Percentiles rank a stretch among this genome's conserved stretches.
Evolutionary conservation across 1,140 invertebrate species (phyloP).

Genomic region (Zaprionus kolodkinae): DNA sequence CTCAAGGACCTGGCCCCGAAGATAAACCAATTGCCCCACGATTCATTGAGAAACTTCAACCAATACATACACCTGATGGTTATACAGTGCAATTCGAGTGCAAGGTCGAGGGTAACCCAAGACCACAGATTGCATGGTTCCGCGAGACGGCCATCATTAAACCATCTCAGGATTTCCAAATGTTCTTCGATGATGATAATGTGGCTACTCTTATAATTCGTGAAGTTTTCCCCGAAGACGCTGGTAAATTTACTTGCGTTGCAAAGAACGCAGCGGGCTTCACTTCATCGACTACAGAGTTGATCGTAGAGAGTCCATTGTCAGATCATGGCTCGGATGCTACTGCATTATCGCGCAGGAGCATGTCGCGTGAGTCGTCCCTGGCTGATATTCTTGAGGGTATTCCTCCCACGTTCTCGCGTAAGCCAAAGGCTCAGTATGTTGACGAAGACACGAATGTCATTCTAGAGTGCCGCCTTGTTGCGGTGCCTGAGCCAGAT

Average conservation of each 20-base stretch:
- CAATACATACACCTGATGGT: slow-evolving; percentile 93
- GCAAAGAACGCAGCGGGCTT: slow-evolving; percentile 97
- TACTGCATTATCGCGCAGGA: slow-evolving; percentile 91
- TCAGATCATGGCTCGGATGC: slow-evolving; percentile 95
- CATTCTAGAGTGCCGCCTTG: slow-evolving; percentile 92
- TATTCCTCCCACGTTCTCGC: slow-evolving; percentile 96
- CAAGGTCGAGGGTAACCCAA: slow-evolving; percentile 94
- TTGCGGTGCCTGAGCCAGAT: slow-evolving; percentile 95
- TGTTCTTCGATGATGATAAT: slow-evolving; percentile 96
- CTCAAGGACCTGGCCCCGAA: slow-evolving; percentile 90
- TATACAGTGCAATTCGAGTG: slow-evolving; percentile 95
- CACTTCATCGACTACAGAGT: slow-evolving; percentile 95
- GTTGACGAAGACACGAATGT: slow-evolving; percentile 92
- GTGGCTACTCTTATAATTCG: slow-evolving; percentile 96
- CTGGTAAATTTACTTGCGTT: slow-evolving; percentile 97
- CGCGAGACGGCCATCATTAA: slow-evolving; percentile 96
- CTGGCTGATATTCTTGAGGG: slow-evolving; percentile 95
- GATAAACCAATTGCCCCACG: slow-evolving; percentile 92
- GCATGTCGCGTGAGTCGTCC: slow-evolving; percentile 94
- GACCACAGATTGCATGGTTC: slow-evolving; percentile 97
- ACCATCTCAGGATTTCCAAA: slow-evolving; percentile 95
- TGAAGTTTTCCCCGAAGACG: slow-evolving; percentile 98
- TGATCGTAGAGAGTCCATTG: slow-evolving; percentile 93
- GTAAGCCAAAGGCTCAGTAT: slow-evolving; percentile 92
- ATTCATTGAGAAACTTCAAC: slow-evolving; percentile 93